Percentiles rank a stretch among this genome's conserved stretches.
These are phyloP conservation scores for Neodiprion pinetum DNA, from an alignment of 1,140 invertebrate genomes.

Conservation along the genomic window DNA sequence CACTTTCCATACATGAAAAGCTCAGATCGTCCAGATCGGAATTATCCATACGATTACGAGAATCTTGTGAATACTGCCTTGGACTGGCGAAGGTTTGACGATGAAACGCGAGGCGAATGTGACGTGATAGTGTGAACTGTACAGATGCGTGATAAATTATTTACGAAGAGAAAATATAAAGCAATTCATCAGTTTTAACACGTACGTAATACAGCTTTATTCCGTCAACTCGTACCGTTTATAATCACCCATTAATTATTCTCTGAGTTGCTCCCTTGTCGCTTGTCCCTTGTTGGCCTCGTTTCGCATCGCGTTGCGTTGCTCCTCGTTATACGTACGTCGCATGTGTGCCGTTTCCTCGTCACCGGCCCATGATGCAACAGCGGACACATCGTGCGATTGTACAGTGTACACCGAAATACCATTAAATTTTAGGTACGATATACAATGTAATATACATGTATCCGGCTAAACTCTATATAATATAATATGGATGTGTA, in stretches of 20 bases:
- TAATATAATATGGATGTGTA: background rate
- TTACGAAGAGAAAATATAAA: no score
- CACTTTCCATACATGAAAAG: no score
- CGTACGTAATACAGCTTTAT: conserved; percentile 5
- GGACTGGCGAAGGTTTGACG: no score
- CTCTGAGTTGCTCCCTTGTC: conserved; percentile 1
- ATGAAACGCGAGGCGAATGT: no score
- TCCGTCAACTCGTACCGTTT: background rate
- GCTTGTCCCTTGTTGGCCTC: background rate
- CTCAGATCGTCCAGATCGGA: no score
- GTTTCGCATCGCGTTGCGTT: background rate
- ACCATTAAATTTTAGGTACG: background rate
- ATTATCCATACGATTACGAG: no score
- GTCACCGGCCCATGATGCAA: background rate
- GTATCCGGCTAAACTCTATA: background rate
- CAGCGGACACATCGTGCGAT: background rate
- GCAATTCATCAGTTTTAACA: conserved; percentile 3
- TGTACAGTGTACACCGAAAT: conserved; percentile 2
- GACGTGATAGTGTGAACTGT: no score
- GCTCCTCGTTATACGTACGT: background rate
- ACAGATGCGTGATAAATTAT: no score
- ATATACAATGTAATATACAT: background rate
- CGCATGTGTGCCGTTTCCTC: background rate
- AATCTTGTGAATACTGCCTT: no score
- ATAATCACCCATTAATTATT: conserved; percentile 8